Evolutionary conservation across 2,797 vertebrate species (phyloP).

Genomic region (Erithacus rubecula): DNA sequence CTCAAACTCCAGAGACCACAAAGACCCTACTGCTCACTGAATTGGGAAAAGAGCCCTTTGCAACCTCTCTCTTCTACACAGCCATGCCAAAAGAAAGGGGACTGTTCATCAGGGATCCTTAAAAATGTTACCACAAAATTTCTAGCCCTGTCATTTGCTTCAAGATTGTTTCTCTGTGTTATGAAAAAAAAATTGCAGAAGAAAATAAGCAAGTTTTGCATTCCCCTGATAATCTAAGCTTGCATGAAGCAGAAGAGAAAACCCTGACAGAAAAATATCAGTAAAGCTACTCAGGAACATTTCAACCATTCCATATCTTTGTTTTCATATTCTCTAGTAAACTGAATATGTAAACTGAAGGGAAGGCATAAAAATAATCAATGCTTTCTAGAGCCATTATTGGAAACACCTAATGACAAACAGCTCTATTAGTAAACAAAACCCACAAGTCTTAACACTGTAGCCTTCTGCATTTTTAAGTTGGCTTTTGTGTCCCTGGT

Average conservation of each 20-base stretch:
- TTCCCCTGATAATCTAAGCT: background rate
- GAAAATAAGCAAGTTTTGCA: background rate
- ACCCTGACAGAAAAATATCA: background rate
- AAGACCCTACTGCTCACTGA: background rate
- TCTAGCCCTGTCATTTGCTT: background rate
- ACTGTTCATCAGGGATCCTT: background rate
- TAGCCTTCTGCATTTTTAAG: background rate
- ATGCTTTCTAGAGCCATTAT: background rate
- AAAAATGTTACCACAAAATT: background rate
- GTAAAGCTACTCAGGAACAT: background rate
- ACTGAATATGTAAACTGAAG: background rate
- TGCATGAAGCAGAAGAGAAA: background rate
- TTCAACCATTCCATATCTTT: background rate
- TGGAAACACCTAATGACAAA: slow-evolving; percentile 4
- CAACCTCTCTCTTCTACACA: background rate
- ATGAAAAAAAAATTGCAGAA: background rate
- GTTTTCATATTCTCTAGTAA: background rate
- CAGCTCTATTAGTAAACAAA: background rate
- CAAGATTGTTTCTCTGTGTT: background rate
- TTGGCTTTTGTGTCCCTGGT: background rate
- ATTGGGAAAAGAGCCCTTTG: background rate
- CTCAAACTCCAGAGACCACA: background rate
- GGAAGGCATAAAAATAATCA: slow-evolving; percentile 1
- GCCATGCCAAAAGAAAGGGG: background rate
- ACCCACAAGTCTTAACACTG: background rate